Evolutionary conservation across 2,888 invertebrate genomes (phyloP), one percentile per base, ranked within the genome.

Genomic region (Lordiphosa andalusiaca): DNA sequence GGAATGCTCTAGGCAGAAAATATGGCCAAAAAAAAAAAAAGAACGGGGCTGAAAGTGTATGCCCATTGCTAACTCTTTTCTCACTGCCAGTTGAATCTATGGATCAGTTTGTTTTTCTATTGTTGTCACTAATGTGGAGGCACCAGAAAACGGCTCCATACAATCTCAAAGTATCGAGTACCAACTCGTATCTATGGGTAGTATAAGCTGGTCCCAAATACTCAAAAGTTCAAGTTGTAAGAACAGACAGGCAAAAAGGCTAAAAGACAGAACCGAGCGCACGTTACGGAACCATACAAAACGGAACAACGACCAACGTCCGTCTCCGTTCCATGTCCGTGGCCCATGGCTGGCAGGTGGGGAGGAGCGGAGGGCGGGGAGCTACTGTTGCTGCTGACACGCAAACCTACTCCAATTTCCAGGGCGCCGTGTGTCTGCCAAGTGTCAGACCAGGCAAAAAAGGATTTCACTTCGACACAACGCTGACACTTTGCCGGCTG

Each of bases 321-420:
- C 61, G 53, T 54, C 35, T 63, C 47, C 23, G 41, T 39, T 30
- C 21, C 23, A 23, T 41, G 6, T 41, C 23, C 39, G 16, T 39
- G 4, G 25, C 7, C 16, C 33, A 6, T 30, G 21, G 19, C 21
- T 10, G n/a, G 21, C 23, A 12, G 41, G 12, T 23, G 38, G 9
- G n/a, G 16, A 38, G 21, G 9, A 12, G 7, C 16, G 23, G 23
- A 35, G 21, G 9, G 9, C 3, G 9, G 25, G 4, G 23, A 13
- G 59, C 46, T 53, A 25, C 59, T 58, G 64, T 40, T 38, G 67
- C 47, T 59, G 61, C 69, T 73, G 76, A 73, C 76, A 76, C 81
- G 76, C 76, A 77, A 76, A 71, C 81, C 81, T 76, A 81, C 76
- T 76, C 82, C 74, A 66, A 77, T 76, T 76, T 81, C 76, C 69